Conservation (phyloP, 2,888 invertebrate genomes). For the Tholera decimalis region DNA sequence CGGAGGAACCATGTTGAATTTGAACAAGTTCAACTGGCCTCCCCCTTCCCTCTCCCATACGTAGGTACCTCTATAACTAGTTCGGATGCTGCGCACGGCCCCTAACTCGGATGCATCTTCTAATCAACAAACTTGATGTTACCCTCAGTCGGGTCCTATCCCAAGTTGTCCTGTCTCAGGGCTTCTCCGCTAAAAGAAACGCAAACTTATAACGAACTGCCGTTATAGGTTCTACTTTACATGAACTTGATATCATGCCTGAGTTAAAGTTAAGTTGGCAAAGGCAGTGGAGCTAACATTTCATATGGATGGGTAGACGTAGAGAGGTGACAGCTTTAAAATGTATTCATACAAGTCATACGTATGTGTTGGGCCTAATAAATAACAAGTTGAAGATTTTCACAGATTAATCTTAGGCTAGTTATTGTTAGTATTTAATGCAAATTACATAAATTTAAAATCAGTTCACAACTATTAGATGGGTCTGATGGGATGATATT, state of each 20-base stretch:
- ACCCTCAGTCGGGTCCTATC: neutral
- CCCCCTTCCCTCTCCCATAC: neutral
- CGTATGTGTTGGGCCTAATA: no score
- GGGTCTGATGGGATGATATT: no score
- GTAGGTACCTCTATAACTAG: neutral
- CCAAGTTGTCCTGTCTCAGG: neutral
- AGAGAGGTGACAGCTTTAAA: neutral
- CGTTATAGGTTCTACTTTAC: constrained; percentile 3
- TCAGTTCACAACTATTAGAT: no score
- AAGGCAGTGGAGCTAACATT: no score
- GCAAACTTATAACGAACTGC: constrained; percentile 29
- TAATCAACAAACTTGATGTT: constrained; percentile 36
- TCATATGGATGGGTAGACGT: no score
- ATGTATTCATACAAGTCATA: neutral
- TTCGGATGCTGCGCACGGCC: neutral
- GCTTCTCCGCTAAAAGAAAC: neutral
- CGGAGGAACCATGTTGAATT: neutral
- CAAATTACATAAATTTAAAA: no score
- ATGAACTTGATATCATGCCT: constrained; percentile 1
- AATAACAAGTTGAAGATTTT: no score
- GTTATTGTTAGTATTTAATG: no score
- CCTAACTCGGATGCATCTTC: neutral
- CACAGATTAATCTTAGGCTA: no score
- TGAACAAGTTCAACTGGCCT: neutral
- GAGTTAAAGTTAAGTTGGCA: neutral